Percentiles rank a stretch among this genome's conserved stretches.
These are phyloP conservation scores for Protobothrops mucrosquamatus DNA, from an alignment of 2,113 vertebrate genomes.

Conservation along the genomic window DNA sequence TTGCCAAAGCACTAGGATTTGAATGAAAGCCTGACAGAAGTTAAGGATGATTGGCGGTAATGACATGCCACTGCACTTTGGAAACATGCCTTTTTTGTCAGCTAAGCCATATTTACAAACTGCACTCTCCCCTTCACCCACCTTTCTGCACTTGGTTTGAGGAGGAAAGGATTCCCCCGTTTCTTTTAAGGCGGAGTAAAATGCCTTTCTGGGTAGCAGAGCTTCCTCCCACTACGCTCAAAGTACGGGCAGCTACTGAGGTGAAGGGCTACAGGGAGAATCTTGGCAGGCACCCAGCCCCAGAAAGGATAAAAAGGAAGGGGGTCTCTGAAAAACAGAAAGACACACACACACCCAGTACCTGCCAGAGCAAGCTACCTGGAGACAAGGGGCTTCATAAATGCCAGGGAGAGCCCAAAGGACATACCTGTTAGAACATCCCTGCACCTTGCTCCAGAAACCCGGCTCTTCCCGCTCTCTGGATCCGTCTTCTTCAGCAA, in stretches of 20 bases:
- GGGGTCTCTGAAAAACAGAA: not conserved
- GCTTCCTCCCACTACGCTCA: not conserved
- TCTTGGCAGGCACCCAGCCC: not conserved
- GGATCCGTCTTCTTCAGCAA: conserved; percentile 82
- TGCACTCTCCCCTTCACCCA: not conserved
- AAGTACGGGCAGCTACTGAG: no score
- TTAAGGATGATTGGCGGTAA: conserved; percentile 54
- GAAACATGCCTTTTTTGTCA: conserved; percentile 40
- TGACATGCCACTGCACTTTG: not conserved
- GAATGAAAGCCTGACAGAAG: conserved; percentile 54
- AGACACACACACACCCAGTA: no score
- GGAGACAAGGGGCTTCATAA: conserved; percentile 22
- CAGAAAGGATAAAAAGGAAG: not conserved
- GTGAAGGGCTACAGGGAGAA: not conserved
- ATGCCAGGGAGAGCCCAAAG: conserved; percentile 11
- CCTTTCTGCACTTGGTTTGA: conserved; percentile 26
- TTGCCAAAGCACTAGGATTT: conserved; percentile 26
- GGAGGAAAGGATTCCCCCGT: not conserved
- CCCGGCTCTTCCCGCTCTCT: conserved; percentile 64
- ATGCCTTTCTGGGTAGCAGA: conserved; percentile 5
- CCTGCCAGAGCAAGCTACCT: not conserved
- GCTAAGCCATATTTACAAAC: conserved; percentile 30
- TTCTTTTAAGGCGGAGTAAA: conserved; percentile 27
- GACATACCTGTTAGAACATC: conserved; percentile 83
- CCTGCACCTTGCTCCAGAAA: conserved; percentile 76